Percentiles rank a stretch among this genome's conserved stretches.
phyloP scores from a whole-genome alignment of 1,140 invertebrate species.

The Atopsyche davidsoni region DNA sequence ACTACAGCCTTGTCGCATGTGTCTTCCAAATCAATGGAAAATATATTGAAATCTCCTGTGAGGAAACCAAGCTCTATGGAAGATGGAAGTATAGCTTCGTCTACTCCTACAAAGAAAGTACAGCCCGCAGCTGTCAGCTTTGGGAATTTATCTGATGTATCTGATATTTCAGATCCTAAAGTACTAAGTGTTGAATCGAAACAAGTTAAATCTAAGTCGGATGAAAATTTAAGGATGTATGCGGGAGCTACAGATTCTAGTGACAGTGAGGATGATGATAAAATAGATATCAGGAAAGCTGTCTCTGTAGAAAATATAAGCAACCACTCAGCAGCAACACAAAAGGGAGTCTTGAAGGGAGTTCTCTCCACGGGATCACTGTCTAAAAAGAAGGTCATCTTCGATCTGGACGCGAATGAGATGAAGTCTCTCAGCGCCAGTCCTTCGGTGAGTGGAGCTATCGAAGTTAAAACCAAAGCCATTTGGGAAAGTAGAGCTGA shows the following conservation, averaged over 20 bases:
- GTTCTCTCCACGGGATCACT: conserved; percentile 45
- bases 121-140: neutral
- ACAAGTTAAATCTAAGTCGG: conserved; percentile 13
- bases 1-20: conserved; percentile 21
- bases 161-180: neutral
- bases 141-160: neutral
- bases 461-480: conserved; percentile 38
- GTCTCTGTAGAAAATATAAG: conserved; percentile 37
- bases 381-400: conserved; percentile 56
- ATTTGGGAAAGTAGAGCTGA: conserved; percentile 32
- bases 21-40: conserved; percentile 32
- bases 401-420: conserved; percentile 52
- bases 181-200: neutral
- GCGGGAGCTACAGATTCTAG: conserved; percentile 8
- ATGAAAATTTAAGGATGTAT: conserved; percentile 18
- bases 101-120: conserved; percentile 11
- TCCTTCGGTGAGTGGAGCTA: conserved; percentile 40
- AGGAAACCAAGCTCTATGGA: conserved; percentile 27
- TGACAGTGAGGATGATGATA: conserved; percentile 27
- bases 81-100: conserved; percentile 4
- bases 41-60: conserved; percentile 37
- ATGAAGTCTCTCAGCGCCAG: conserved; percentile 45
- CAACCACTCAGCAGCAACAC: conserved; percentile 22
- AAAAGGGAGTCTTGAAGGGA: conserved; percentile 54
- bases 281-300: conserved; percentile 28